A percentile compares a stretch with the other conserved stretches of the same genome.
Evolutionary conservation across 2,113 vertebrate species (phyloP).

Genomic region (Burhinus bistriatus): DNA sequence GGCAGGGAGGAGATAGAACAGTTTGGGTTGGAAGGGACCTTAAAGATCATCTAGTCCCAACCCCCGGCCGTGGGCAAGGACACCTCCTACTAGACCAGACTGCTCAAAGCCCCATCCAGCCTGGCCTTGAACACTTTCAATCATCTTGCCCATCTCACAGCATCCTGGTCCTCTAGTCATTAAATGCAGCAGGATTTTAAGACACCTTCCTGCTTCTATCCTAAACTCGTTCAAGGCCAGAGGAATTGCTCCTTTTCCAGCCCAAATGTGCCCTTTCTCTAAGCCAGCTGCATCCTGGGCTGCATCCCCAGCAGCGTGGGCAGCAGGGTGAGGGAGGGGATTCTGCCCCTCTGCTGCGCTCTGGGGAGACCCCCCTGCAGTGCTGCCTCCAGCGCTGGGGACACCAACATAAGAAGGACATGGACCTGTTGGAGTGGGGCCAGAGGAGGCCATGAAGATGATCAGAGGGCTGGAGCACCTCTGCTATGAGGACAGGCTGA

Average conservation of each 20-base stretch:
- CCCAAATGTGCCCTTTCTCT: not conserved
- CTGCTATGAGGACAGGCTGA: not conserved
- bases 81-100: too few species aligned
- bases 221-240: not conserved
- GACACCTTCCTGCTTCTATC: not conserved
- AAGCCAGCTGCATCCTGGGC: not conserved
- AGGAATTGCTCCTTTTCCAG: not conserved
- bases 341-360: not conserved
- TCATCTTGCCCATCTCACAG: not conserved
- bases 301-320: not conserved
- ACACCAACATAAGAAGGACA: not conserved
- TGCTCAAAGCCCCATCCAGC: too few species aligned
- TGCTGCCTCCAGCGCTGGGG: not conserved
- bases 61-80: too few species aligned
- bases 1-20: not conserved
- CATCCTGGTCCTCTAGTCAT: not conserved
- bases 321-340: not conserved
- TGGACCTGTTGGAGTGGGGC: not conserved
- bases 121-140: too few species aligned
- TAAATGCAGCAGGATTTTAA: not conserved
- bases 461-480: not conserved
- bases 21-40: too few species aligned
- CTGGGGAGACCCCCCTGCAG: not conserved
- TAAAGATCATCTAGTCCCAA: too few species aligned
- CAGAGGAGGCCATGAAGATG: not conserved